Conservation (phyloP, 2,113 vertebrate genomes). For the Python bivittatus region DNA sequence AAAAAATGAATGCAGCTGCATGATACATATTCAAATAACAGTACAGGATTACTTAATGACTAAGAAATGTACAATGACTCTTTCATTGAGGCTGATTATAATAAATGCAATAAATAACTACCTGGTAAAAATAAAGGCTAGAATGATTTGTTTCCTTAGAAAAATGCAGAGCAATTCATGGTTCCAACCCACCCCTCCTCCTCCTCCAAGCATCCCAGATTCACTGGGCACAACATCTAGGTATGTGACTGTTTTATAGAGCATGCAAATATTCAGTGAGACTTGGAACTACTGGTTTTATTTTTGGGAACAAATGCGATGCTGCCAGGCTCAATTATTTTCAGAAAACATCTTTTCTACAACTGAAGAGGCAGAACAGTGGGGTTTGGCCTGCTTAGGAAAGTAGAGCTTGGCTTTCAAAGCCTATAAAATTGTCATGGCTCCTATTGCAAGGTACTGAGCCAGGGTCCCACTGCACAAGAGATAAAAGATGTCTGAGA, state of each 20-base stretch:
- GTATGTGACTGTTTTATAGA: slow-evolving; percentile 69
- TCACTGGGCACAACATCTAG: slow-evolving; percentile 70
- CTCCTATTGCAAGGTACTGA: slow-evolving; percentile 38
- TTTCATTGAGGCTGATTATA: background rate
- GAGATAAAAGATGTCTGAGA: slow-evolving; percentile 25
- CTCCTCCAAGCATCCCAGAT: slow-evolving; percentile 61
- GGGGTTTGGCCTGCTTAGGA: slow-evolving; percentile 65
- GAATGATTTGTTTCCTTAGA: background rate
- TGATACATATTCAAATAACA: background rate
- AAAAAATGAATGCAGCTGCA: background rate
- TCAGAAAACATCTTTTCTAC: slow-evolving; percentile 75
- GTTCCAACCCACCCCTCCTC: no score
- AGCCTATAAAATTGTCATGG: slow-evolving; percentile 47
- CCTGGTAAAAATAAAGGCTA: slow-evolving; percentile 33
- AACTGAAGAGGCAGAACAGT: slow-evolving; percentile 66
- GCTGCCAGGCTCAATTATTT: slow-evolving; percentile 80
- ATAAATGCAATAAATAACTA: background rate
- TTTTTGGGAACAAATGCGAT: slow-evolving; percentile 62
- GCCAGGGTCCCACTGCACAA: background rate
- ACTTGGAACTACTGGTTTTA: slow-evolving; percentile 61
- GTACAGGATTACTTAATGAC: background rate
- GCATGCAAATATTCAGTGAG: slow-evolving; percentile 52
- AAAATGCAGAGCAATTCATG: background rate
- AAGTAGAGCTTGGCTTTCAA: slow-evolving; percentile 42
- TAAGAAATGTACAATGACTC: background rate